Percentiles rank a stretch among this genome's conserved stretches.
These are phyloP conservation scores for Drosophila sp. DNA, from an alignment of 1,140 invertebrate species.

Conservation along the genomic window DNA sequence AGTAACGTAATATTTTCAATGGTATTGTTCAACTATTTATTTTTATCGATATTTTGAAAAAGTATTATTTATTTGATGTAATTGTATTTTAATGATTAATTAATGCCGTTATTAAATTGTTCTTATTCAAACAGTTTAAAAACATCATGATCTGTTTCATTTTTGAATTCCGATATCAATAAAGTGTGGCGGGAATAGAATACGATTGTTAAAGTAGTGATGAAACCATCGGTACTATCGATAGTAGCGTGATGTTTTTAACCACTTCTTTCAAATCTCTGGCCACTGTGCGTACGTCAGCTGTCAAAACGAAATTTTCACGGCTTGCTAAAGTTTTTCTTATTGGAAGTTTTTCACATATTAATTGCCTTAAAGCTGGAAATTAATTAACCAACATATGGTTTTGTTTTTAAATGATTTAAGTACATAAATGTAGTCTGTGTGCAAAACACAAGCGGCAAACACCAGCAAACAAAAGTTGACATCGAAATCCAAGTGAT, in stretches of 20 bases:
- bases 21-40: no score
- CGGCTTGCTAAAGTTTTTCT: constrained; percentile 29
- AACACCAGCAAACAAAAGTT: constrained; percentile 22
- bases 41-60: no score
- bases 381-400: constrained; percentile 43
- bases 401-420: constrained; percentile 21
- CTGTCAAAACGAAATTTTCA: constrained; percentile 58
- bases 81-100: no score
- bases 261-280: constrained; percentile 28
- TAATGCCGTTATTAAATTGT: no score
- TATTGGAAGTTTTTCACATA: constrained; percentile 25
- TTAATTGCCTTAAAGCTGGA: constrained; percentile 42
- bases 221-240: background rate
- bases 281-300: constrained; percentile 53
- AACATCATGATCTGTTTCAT: no score
- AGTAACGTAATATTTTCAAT: no score
- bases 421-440: constrained; percentile 54
- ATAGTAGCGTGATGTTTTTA: constrained; percentile 3
- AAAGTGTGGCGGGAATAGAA: no score
- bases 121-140: no score
- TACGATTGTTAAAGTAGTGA: background rate
- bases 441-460: constrained; percentile 26
- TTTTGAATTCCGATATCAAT: no score
- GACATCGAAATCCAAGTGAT: constrained; percentile 22
- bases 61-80: no score